Base-by-base conservation (phyloP, 2,113 vertebrate genomes). In the Azemiops feae region DNA sequence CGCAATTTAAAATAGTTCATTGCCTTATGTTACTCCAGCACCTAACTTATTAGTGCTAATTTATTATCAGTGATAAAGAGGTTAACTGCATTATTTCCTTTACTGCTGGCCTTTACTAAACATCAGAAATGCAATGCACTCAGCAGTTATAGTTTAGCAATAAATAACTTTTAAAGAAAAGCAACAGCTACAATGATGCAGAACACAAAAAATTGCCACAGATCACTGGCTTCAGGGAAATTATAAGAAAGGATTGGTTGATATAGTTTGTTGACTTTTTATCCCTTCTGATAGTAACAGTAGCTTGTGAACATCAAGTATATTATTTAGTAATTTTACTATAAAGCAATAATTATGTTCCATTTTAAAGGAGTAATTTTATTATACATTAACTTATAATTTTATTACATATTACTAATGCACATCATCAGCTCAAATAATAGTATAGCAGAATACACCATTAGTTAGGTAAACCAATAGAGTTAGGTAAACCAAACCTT, bases 61-160 rank as follows among this genome's bases (percentile, higher is more conserved):
- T 97, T 97, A 98, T 97, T 96, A 95, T 96, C 97, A 92, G 47
- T 96, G 96, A 95, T 97, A 97, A 97, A 91, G 92, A 98, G 97
- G 97, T 97, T 97, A 98, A 97, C 90, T 91, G 93, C 94, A 11
- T 96, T 97, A 97, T 98, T 97, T 97, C 97, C 96, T 96, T 93
- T 96, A 96, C 96, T 97, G 93, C 96, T 95, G 95, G 96, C 94
- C 95, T 97, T 97, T 96, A 96, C 95, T 94, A 93, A 88, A 16
- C 85, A 91, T 95, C 96, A 96, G 90, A 90, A 87, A 89, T 86
- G 95, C 81, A 92, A 92, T 94, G 92, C 90, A 97, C 95, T 94
- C 94, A 97, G 89, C 96, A 87, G 92, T 94, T 0, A 0, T 87
- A 74, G 47, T 69, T 96, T 93, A 90, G 95, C 89, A 95, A 96